Evolutionary conservation across 1,140 invertebrate species (phyloP).

Genomic region (Drosophila kurseongensis): DNA sequence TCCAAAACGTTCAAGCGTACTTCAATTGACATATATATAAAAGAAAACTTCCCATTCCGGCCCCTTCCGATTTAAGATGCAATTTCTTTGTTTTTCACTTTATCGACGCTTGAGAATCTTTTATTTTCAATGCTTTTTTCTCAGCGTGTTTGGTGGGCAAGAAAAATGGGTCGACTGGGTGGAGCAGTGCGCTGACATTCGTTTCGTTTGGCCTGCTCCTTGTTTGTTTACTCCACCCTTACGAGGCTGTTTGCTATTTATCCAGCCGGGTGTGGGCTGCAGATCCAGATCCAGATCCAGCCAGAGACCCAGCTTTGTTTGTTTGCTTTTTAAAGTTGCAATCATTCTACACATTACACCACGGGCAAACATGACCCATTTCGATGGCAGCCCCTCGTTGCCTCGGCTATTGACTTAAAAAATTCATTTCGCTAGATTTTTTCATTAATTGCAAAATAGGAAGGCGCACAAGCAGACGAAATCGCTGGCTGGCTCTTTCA

Average conservation of each 20-base stretch:
- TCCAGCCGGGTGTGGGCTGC: slow-evolving; percentile 20
- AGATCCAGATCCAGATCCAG: slow-evolving; percentile 16
- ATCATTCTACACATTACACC: slow-evolving; percentile 83
- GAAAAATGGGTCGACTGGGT: slow-evolving; percentile 34
- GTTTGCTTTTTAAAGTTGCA: slow-evolving; percentile 81
- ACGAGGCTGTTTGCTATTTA: slow-evolving; percentile 46
- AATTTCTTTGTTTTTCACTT: neutral
- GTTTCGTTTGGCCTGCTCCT: slow-evolving; percentile 29
- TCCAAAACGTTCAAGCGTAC: neutral
- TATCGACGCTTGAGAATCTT: neutral
- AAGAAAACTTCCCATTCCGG: no score
- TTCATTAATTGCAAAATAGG: slow-evolving; percentile 78
- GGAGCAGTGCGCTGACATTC: slow-evolving; percentile 34
- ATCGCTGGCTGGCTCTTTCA: slow-evolving; percentile 37
- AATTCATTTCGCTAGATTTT: slow-evolving; percentile 75
- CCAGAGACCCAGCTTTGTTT: slow-evolving; percentile 47
- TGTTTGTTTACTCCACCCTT: slow-evolving; percentile 54
- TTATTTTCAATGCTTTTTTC: neutral
- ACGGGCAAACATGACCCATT: slow-evolving; percentile 80
- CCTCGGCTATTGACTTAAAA: slow-evolving; percentile 60
- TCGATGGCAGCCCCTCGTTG: slow-evolving; percentile 37
- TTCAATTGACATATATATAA: neutral
- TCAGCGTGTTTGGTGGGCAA: slow-evolving; percentile 16
- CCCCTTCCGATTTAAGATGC: fast-evolving
- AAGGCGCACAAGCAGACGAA: slow-evolving; percentile 20